Percentiles rank a stretch among this genome's conserved stretches.
Evolutionary conservation across 2,888 invertebrate genomes (phyloP).

Genomic region (Machimus rusticus): DNA sequence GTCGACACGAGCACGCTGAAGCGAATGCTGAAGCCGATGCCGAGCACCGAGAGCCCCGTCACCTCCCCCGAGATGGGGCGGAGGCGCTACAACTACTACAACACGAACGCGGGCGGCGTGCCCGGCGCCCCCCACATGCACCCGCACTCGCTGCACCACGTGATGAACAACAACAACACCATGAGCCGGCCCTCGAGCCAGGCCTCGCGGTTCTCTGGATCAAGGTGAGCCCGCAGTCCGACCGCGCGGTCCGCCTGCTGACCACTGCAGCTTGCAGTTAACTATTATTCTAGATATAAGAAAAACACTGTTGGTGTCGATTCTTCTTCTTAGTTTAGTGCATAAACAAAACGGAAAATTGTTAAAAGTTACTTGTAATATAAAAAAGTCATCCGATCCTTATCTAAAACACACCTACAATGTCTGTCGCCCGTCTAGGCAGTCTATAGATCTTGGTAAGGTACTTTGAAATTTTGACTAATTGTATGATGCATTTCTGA

Average conservation of each 20-base stretch:
- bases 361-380: background rate
- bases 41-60: constrained; percentile 86
- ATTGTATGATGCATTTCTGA: too few relatives aligned
- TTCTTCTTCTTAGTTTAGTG: background rate
- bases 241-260: background rate
- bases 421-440: too few relatives aligned
- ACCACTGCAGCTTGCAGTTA: background rate
- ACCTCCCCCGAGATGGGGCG: constrained; percentile 92
- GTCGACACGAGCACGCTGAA: constrained; percentile 74
- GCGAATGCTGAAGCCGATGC: constrained; percentile 93
- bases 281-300: background rate
- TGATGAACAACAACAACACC: constrained; percentile 68
- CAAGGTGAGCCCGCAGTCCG: constrained; percentile 64
- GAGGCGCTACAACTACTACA: constrained; percentile 75
- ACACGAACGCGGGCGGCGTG: constrained; percentile 61
- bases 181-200: constrained; percentile 69
- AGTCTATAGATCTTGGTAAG: too few relatives aligned
- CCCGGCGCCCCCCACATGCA: constrained; percentile 70
- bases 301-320: background rate
- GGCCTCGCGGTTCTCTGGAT: constrained; percentile 71
- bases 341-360: background rate
- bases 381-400: too few relatives aligned
- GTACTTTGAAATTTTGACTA: too few relatives aligned
- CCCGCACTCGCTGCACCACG: constrained; percentile 66
- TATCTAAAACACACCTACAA: too few relatives aligned